Conservation (phyloP, 92 coral and sea anemone genomes). For the Porites divaricata region DNA sequence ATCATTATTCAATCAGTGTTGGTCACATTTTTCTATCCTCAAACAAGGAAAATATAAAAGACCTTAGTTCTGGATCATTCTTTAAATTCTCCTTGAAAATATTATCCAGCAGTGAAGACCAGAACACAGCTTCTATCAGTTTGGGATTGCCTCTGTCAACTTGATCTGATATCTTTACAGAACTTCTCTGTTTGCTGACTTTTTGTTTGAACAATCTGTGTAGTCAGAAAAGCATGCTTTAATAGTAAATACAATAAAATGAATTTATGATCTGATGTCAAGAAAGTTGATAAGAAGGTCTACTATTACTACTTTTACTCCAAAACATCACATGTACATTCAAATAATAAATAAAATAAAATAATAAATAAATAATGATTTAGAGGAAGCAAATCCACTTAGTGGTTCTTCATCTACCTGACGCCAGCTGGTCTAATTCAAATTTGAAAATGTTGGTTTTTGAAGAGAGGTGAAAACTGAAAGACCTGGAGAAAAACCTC, state of each 20-base stretch:
- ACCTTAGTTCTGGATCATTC: constrained; percentile 96
- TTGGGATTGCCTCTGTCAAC: constrained; percentile 74
- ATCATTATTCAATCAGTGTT: too few species aligned
- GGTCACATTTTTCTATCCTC: background rate
- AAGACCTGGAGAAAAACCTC: too few species aligned
- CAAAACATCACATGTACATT: too few species aligned
- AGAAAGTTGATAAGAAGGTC: background rate
- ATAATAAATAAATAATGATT: too few species aligned
- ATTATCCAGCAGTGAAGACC: constrained; percentile 91
- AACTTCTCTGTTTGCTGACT: constrained; percentile 85
- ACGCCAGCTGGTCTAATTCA: too few species aligned
- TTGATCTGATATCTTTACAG: constrained; percentile 95
- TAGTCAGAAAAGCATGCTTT: background rate
- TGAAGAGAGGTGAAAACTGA: too few species aligned
- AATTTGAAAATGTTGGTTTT: too few species aligned
- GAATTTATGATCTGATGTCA: background rate
- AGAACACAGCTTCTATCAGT: constrained; percentile 88
- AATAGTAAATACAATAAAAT: background rate
- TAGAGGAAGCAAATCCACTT: too few species aligned
- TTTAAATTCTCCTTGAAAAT: constrained; percentile 87
- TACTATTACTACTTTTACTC: too few species aligned
- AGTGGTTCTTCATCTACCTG: too few species aligned
- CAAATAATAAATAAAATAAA: too few species aligned
- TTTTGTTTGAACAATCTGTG: constrained; percentile 86
- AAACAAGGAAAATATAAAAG: background rate